phyloP scores from a whole-genome alignment of 2,797 vertebrate species.

The Steatocranus sp. region DNA sequence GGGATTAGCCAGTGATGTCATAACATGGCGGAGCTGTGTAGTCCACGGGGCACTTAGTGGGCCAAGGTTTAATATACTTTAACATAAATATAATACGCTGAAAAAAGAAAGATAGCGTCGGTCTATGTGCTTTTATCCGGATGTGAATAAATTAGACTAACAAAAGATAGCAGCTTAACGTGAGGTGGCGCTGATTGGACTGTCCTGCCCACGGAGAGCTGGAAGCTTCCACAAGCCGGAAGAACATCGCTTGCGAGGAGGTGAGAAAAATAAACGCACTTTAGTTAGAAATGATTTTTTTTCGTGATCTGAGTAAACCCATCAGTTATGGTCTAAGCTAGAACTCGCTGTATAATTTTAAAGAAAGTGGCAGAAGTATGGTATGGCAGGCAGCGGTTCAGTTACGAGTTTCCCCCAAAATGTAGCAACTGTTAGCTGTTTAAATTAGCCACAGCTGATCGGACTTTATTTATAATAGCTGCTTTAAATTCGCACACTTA shows the following conservation, averaged over 20 bases:
- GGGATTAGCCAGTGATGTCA: slow-evolving; percentile 46
- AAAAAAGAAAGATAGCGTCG: background rate
- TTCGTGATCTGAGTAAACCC: background rate
- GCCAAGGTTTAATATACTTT: background rate
- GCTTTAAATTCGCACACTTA: background rate
- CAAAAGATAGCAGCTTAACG: background rate
- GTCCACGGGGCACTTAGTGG: background rate
- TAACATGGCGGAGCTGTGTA: slow-evolving; percentile 9
- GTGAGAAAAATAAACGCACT: slow-evolving; percentile 52
- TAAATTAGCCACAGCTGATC: background rate
- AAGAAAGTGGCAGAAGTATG: background rate
- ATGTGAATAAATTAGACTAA: background rate
- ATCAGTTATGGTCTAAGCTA: accelerated
- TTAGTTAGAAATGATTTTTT: background rate
- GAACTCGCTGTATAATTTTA: background rate
- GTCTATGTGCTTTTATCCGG: background rate
- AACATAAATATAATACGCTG: background rate
- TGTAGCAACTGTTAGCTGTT: background rate
- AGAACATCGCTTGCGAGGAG: slow-evolving; percentile 35
- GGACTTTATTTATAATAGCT: background rate
- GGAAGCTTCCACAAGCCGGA: slow-evolving; percentile 56
- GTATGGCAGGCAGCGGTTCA: background rate
- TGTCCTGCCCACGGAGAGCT: slow-evolving; percentile 13
- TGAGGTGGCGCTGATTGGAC: background rate
- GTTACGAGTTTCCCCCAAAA: background rate